Base-by-base conservation (phyloP, 2,797 vertebrate genomes). In the Halcyon badia region DNA sequence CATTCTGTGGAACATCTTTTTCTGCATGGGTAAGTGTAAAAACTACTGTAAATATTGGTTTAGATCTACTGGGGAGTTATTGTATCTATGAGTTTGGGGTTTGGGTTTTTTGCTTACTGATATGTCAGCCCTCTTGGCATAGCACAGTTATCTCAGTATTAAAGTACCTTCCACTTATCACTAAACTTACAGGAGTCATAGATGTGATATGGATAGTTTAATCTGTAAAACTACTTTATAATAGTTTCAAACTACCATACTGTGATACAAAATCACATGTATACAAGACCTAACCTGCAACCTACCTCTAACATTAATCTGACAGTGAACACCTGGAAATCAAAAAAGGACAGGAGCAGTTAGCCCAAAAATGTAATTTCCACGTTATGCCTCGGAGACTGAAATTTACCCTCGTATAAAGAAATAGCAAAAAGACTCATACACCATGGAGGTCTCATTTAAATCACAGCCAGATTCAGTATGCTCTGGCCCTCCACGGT, bases 241-340 rank as follows among this genome's bases (percentile, higher is more conserved):
- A 30, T 4, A 28, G 71, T 26, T 83, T 57, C 71, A 21, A 18
- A 61, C 33, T 46, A 37, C 56, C 81, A 11, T 9, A 21, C 71
- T 44, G 81, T 21, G 79, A 61, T 81, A 24, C 14, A 16, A 60
- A 92, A 83, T 58, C 89, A 46, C 81, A 64, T 1, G 2, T 3
- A 2, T 9, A 39, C 94, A 89, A 61, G 76, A 83, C 21, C 79
- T 81, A 77, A 4, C 84, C 73, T 94, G 94, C 87, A 92, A 9
- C 76, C 76, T 41, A 0, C 72, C 48, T 81, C 79, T 11, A 18
- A 31, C 46, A 37, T 14, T 81, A 44, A 94, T 90, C 89, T 89
- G 84, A 24, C 79, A 87, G 79, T 3, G 60, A 94, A 46, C 92
- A 81, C 82, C 89, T 94, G 95, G 79, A 72, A 91, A 78, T 21